Conservation (phyloP, 1,140 invertebrate species). For the Bombus balteatus region DNA sequence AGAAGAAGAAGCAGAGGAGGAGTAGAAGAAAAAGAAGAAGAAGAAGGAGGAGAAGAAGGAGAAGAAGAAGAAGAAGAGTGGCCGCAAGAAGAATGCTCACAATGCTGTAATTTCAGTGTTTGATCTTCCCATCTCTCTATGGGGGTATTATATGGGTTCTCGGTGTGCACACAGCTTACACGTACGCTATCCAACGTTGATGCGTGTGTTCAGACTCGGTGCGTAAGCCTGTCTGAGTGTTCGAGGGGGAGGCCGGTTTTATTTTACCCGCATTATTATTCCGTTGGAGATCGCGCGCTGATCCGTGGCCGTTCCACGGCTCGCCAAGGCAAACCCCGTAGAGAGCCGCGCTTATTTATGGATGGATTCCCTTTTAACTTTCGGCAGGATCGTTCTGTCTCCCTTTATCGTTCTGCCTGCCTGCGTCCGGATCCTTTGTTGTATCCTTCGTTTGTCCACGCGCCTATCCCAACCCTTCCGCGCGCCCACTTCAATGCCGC, state of each 20-base stretch:
- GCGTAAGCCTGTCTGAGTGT: conserved; percentile 52
- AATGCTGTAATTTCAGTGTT: conserved; percentile 81
- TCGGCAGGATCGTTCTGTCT: conserved; percentile 63
- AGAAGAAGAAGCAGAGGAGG: conserved; percentile 57
- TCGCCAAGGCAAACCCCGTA: conserved; percentile 62
- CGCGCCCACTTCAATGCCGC: conserved; percentile 15
- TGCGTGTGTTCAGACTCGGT: conserved; percentile 20
- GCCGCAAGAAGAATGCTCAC: conserved; percentile 77
- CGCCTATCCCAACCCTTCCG: conserved; percentile 27
- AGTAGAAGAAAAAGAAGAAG: conserved; percentile 52
- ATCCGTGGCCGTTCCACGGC: conserved; percentile 60
- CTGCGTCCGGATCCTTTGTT: conserved; percentile 18
- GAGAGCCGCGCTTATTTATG: conserved; percentile 76
- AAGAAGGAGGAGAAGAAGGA: conserved; percentile 47
- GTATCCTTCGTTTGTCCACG: conserved; percentile 47
- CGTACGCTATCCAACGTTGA: conserved; percentile 39
- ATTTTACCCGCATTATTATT: conserved; percentile 81
- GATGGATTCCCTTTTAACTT: conserved; percentile 80
- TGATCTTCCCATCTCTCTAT: conserved; percentile 79
- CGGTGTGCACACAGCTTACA: conserved; percentile 36
- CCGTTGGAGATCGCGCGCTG: conserved; percentile 79
- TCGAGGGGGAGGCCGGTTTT: conserved; percentile 73
- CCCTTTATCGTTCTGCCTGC: conserved; percentile 22
- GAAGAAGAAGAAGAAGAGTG: conserved; percentile 66
- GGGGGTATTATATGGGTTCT: conserved; percentile 77